Evolutionary conservation across 2,888 invertebrate genomes (phyloP), one percentile per base, ranked within the genome.

Genomic region (Carabus problematicus): DNA sequence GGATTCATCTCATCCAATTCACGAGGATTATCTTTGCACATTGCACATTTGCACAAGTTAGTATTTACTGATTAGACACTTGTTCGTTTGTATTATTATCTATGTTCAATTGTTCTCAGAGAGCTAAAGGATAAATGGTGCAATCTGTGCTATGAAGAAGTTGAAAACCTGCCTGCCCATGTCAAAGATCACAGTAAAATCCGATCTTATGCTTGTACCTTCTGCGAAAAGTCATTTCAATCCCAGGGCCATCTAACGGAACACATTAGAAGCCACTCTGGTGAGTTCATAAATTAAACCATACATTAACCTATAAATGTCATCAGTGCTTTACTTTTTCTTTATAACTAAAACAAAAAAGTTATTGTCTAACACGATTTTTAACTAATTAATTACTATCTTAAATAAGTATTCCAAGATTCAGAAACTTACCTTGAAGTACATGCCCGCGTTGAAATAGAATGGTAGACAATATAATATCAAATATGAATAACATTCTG

Each of bases 41-140:
- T 80, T 72, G 71, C 76, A 4, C 75, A 75, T 70, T 68, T 77
- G 47, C 80, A 80, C 71, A 77, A 77, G 79, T 79, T 74, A 73
- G 73, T 72, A 14, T 47, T 39, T 14, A 16, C 12, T 6, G 12
- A 47, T 11, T 14, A 12, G 12, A 3, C 47, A 47, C 6, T 47
- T 11, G 8, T 16, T 11, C 45, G 11, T 42, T 7, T 45, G 14
- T 45, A 45, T 42, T 12, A 45, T 12, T 45, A 45, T 3, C 2
- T 45, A 3, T 45, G 45, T 45, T 45, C n/a, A 12, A 4, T 45
- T 29, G 7, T 40, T 19, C 60, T 2, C 55, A 79, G 79, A 60
- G 76, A 77, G 18, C 54, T 75, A 45, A 79, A 77, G 68, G 72
- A 74, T 19, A 71, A 70, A 42, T 79, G 79, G 79, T 79, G 79